These are phyloP conservation scores for Centropyge bicolor DNA, from an alignment of 2,797 vertebrate genomes.

Conservation along the genomic window DNA sequence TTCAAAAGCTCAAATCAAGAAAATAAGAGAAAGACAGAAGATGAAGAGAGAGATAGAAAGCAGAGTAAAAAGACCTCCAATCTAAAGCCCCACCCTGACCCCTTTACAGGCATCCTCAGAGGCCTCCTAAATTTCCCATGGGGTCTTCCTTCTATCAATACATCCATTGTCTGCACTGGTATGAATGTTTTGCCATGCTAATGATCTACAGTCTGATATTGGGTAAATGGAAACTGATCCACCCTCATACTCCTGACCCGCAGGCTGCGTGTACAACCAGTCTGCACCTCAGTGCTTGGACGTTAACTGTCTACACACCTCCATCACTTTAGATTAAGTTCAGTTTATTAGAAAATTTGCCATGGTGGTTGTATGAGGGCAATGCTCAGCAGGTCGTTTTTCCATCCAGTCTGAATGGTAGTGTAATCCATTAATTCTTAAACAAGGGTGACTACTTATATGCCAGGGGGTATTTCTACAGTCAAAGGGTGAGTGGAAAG, in stretches of 20 bases:
- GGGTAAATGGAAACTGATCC: constrained; percentile 53
- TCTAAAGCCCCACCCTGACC: constrained; percentile 43
- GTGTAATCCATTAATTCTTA: background rate
- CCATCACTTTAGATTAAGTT: constrained; percentile 12
- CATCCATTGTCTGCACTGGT: constrained; percentile 37
- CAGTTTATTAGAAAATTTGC: constrained; percentile 13
- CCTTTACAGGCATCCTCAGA: constrained; percentile 36
- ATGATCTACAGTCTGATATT: constrained; percentile 40
- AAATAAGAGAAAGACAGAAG: constrained; percentile 8
- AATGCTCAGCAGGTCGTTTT: background rate
- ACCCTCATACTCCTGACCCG: constrained; percentile 45
- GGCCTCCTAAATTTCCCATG: background rate
- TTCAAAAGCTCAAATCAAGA: background rate
- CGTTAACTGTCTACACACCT: constrained; percentile 41
- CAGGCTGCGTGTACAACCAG: constrained; percentile 9
- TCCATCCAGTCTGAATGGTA: background rate
- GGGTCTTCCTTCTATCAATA: constrained; percentile 34
- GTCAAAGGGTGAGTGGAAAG: too few relatives aligned
- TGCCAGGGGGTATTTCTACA: too few relatives aligned
- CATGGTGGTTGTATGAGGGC: constrained; percentile 15
- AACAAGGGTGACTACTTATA: background rate
- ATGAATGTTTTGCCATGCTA: constrained; percentile 41
- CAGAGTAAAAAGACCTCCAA: background rate
- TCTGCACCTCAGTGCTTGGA: constrained; percentile 17
- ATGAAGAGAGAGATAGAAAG: background rate